Evolutionary conservation across 2,113 vertebrate genomes (phyloP).

Genomic region (Pseudonaja textilis): DNA sequence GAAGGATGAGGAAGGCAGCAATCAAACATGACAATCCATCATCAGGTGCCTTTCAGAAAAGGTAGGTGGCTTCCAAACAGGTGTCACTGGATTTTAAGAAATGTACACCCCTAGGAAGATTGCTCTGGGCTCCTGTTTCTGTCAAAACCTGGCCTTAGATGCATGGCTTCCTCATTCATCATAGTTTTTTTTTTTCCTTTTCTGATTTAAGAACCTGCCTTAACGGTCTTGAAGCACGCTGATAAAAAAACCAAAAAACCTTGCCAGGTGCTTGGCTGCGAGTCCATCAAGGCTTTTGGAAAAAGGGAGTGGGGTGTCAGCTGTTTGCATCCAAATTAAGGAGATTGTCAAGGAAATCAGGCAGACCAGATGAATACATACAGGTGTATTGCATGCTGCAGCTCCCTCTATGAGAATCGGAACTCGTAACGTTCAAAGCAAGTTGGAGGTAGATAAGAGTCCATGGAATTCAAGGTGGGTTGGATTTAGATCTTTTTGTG

Average conservation of each 20-base stretch:
- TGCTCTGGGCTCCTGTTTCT: not conserved
- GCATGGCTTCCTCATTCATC: not conserved
- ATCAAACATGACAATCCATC: slow-evolving; percentile 13
- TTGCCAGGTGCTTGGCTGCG: not conserved
- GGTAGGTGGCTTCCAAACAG: not conserved
- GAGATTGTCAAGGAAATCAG: not conserved
- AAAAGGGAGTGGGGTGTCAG: not conserved
- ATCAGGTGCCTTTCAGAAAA: slow-evolving; percentile 14
- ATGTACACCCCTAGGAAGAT: not conserved
- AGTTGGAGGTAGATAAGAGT: not conserved
- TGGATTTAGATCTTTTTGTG: not conserved
- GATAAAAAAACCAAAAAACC: not conserved
- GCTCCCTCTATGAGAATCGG: not conserved
- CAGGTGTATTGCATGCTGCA: not conserved
- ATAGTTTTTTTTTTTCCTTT: not conserved
- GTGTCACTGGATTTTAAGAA: not conserved
- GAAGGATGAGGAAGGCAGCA: not conserved
- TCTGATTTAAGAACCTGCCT: not conserved
- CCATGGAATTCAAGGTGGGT: not conserved
- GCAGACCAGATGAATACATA: not conserved
- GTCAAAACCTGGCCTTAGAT: not conserved
- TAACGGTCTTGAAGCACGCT: not conserved
- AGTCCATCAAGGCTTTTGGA: not conserved
- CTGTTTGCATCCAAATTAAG: not conserved
- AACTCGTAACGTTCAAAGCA: not conserved